Percentiles rank a stretch among this genome's conserved stretches.
Conservation (phyloP, 2,113 vertebrate genomes). For the Trinectes maculatus region DNA sequence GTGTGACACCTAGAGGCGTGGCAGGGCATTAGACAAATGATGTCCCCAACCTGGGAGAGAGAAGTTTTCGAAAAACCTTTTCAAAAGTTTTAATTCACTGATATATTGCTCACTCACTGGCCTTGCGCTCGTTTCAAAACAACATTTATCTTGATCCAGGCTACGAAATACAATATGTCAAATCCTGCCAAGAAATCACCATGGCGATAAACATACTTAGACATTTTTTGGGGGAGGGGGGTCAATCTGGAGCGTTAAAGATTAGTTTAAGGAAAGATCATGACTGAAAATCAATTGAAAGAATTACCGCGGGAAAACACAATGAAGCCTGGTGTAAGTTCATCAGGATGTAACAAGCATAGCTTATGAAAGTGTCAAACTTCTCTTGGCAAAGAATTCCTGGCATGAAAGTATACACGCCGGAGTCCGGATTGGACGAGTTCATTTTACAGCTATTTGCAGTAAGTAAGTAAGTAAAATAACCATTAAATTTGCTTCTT, state of each 20-base stretch:
- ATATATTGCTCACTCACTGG: slow-evolving; percentile 35
- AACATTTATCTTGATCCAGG: slow-evolving; percentile 46
- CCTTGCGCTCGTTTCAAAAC: slow-evolving; percentile 50
- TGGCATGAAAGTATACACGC: neutral
- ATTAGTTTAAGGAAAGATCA: neutral
- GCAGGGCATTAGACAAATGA: slow-evolving; percentile 57
- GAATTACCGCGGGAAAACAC: neutral
- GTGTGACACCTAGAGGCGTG: slow-evolving; percentile 38
- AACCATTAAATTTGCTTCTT: neutral
- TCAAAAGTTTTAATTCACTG: slow-evolving; percentile 42
- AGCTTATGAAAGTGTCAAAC: neutral
- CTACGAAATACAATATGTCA: slow-evolving; percentile 7
- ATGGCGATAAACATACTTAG: slow-evolving; percentile 14
- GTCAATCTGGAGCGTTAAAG: slow-evolving; percentile 1
- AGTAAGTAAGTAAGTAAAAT: too few species aligned
- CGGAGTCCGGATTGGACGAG: too few species aligned
- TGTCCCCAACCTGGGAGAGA: slow-evolving; percentile 42
- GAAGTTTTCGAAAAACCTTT: slow-evolving; percentile 41
- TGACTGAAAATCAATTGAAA: neutral
- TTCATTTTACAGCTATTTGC: too few species aligned
- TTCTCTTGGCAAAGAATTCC: too few species aligned
- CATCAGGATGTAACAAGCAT: neutral
- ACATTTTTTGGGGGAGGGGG: slow-evolving; percentile 15
- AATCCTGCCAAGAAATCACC: slow-evolving; percentile 14
- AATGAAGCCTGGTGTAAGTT: neutral